phyloP scores from a whole-genome alignment of 2,888 invertebrate genomes.

The Podabrus alpinus region DNA sequence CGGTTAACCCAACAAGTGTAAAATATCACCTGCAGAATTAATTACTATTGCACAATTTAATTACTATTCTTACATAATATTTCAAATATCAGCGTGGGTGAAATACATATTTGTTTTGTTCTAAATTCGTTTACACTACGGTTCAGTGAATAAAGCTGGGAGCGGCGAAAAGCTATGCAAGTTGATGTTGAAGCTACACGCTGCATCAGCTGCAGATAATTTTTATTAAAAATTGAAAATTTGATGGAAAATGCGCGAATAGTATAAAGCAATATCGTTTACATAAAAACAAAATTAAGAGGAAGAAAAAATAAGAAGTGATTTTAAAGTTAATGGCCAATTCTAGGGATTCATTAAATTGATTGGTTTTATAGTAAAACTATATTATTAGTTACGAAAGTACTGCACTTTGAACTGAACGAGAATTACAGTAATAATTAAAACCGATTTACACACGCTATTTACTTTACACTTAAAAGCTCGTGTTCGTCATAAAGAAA shows the following conservation, averaged over 20 bases:
- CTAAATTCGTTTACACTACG: slow-evolving; percentile 11
- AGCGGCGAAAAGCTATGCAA: slow-evolving; percentile 10
- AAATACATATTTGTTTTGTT: slow-evolving; percentile 11
- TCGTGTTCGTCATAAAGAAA: slow-evolving; percentile 9
- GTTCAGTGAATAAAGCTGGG: slow-evolving; percentile 12
- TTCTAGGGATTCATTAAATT: neutral
- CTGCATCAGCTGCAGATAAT: slow-evolving; percentile 6
- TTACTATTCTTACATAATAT: slow-evolving; percentile 9
- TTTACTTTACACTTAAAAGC: slow-evolving; percentile 12
- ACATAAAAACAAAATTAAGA: neutral
- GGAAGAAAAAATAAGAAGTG: neutral
- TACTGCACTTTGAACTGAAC: slow-evolving; percentile 5
- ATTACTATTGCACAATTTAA: slow-evolving; percentile 11
- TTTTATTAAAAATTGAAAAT: slow-evolving; percentile 7
- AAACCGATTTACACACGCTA: slow-evolving; percentile 12
- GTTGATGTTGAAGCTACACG: slow-evolving; percentile 10
- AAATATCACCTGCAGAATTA: slow-evolving; percentile 10
- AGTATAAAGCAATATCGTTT: neutral
- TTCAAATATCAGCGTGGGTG: slow-evolving; percentile 6
- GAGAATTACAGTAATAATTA: slow-evolving; percentile 5
- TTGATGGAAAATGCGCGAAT: neutral
- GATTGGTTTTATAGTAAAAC: neutral
- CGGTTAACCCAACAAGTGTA: slow-evolving; percentile 4
- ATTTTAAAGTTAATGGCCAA: neutral
- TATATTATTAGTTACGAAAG: neutral